phyloP scores from a whole-genome alignment of 2,113 vertebrate genomes.

The Ibidorhyncha struthersii region DNA sequence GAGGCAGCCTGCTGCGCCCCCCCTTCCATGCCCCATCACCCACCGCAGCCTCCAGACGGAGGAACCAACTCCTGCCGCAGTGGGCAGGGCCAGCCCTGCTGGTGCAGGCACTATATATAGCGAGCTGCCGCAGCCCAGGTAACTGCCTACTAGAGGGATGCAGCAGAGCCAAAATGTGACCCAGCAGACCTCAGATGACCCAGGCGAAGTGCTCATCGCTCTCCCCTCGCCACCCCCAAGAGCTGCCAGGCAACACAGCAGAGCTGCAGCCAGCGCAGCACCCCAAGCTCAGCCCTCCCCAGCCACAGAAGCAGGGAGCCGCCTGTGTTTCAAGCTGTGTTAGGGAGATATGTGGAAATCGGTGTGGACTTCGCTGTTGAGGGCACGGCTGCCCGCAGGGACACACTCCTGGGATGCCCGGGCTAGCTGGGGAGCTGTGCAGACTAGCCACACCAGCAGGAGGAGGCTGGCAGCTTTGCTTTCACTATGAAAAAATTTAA shows the following conservation, averaged over 20 bases:
- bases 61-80: background rate
- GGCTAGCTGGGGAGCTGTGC: too few species aligned
- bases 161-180: background rate
- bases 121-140: background rate
- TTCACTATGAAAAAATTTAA: background rate
- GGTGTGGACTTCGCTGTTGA: accelerated
- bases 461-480: background rate
- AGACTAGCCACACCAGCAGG: background rate
- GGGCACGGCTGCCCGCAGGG: background rate
- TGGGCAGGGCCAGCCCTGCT: conserved; percentile 16
- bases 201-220: background rate
- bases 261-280: background rate
- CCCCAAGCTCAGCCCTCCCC: background rate
- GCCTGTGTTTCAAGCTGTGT: accelerated
- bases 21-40: background rate
- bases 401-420: background rate
- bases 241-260: background rate
- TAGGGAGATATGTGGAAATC: background rate
- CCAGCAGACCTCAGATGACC: background rate
- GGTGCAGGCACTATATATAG: conserved; percentile 8
- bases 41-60: background rate
- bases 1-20: background rate
- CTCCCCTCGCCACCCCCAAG: background rate
- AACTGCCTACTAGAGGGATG: background rate
- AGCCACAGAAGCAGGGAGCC: background rate